A percentile compares a stretch with the other conserved stretches of the same genome.
phyloP scores from a whole-genome alignment of 2,888 invertebrate genomes.

The Cryptocephalus moraei region DNA sequence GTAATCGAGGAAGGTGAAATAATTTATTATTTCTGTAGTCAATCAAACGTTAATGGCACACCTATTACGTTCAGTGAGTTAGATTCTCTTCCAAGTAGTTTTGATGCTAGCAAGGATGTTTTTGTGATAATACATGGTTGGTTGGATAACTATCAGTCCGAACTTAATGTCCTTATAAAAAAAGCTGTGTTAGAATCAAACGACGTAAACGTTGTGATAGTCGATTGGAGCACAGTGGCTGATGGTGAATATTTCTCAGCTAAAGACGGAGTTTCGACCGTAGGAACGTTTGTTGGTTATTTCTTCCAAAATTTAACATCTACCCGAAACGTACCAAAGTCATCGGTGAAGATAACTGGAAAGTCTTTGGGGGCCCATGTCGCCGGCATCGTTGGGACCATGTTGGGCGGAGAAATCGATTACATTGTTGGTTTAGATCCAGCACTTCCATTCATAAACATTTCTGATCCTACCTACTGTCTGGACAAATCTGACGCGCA shows the following conservation, averaged over 20 bases:
- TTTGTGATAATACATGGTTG: slow-evolving; percentile 28
- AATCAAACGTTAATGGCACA: not conserved
- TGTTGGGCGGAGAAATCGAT: slow-evolving; percentile 11
- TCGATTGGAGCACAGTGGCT: slow-evolving; percentile 26
- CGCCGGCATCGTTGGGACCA: slow-evolving; percentile 23
- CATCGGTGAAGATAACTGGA: too few relatives aligned
- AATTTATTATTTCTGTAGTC: not conserved
- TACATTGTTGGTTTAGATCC: slow-evolving; percentile 28
- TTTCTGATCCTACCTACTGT: slow-evolving; percentile 14
- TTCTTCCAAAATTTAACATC: slow-evolving; percentile 18
- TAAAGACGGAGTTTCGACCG: slow-evolving; percentile 15
- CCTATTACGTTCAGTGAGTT: not conserved
- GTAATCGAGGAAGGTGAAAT: not conserved
- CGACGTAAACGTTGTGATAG: slow-evolving; percentile 28
- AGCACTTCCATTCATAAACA: slow-evolving; percentile 3
- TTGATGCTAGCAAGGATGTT: slow-evolving; percentile 12
- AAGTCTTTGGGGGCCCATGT: too few relatives aligned
- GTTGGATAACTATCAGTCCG: slow-evolving; percentile 18
- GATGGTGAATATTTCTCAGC: slow-evolving; percentile 16
- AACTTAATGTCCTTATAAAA: slow-evolving; percentile 13
- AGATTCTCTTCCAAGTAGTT: not conserved
- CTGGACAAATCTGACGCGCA: slow-evolving; percentile 23
- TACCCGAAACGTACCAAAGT: too few relatives aligned
- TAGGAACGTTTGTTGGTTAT: slow-evolving; percentile 21
- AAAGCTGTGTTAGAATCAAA: slow-evolving; percentile 16